Base-by-base conservation (phyloP, 2,888 invertebrate species). In the Yponomeuta cagnagella region DNA sequence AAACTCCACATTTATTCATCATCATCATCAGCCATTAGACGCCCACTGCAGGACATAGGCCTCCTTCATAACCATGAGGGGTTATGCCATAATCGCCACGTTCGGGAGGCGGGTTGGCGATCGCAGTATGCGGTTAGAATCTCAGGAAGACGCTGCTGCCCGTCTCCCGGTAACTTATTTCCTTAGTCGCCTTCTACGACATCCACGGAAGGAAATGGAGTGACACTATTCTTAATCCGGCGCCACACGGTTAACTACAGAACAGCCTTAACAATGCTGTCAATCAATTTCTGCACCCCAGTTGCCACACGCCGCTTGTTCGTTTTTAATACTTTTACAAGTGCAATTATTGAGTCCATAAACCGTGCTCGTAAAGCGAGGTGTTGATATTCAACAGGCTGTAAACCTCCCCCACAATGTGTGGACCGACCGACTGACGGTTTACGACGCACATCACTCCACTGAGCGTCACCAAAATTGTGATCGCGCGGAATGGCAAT, bases 261-360 rank as follows among this genome's bases (percentile, higher is more conserved):
- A 15, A 15, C 12, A 12, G 52, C 52, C 2, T 15, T 12, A 58
- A 58, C 15, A 12, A 58, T 8, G 5, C 52, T 15, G 52, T 58
- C 52, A 58, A 58, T 58, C 52, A 58, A 58, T 58, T 58, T 58
- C 52, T 15, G 15, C 52, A 58, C 52, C 52, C 52, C 52, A 58
- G 52, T 15, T 15, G 52, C 15, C 52, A 58, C 52, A 5, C 15
- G 52, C 15, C 15, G 52, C 52, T 9, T 58, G 52, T 58, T 58
- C 52, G 15, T 2, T 58, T 58, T 12, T 15, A 58, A 58, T 15
- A 58, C 52, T 58, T 58, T 58, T 33, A 67, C 67, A 67, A 67
- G 37, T 33, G 67, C 67, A 67, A 67, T 67, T 33, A 67, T 67
- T 67, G 67, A 67, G 67, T 67, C 43, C 43, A 67, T 67, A 67